These are phyloP conservation scores for Agrochola litura DNA, from an alignment of 2,888 invertebrate species.

Conservation along the genomic window DNA sequence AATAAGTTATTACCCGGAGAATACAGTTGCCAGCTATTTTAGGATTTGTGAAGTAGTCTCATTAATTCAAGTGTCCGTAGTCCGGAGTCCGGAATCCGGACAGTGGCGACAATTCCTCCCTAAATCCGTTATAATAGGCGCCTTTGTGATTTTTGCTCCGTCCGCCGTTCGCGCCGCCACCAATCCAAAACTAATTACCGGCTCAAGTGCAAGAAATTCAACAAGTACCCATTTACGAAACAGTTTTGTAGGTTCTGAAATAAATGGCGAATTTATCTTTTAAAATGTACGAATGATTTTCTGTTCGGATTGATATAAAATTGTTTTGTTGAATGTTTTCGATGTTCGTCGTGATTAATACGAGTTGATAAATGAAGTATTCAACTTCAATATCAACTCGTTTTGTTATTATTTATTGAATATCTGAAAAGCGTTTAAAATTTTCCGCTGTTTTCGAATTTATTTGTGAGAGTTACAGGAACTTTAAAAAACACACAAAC, in stretches of 20 bases:
- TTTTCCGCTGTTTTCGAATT: not conserved
- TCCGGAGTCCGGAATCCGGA: constrained; percentile 61
- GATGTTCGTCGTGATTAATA: constrained; percentile 1
- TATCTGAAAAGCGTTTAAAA: not conserved
- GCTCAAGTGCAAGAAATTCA: constrained; percentile 73
- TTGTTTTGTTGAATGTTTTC: constrained; percentile 10
- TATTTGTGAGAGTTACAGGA: not conserved
- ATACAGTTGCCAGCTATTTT: constrained; percentile 68
- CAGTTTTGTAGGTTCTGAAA: constrained; percentile 40
- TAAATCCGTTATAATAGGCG: constrained; percentile 78
- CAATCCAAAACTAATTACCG: constrained; percentile 82
- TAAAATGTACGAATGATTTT: constrained; percentile 25
- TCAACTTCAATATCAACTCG: not conserved
- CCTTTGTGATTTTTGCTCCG: constrained; percentile 79
- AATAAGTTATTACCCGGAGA: constrained; percentile 68
- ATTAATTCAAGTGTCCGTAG: constrained; percentile 78
- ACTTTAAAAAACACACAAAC: no score
- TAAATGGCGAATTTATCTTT: constrained; percentile 35
- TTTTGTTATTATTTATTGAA: constrained; percentile 9
- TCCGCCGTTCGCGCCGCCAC: constrained; percentile 65
- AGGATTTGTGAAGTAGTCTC: constrained; percentile 73
- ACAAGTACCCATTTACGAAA: constrained; percentile 69
- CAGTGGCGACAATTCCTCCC: constrained; percentile 71
- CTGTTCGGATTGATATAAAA: not conserved
- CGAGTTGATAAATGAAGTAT: constrained; percentile 2